Conservation (phyloP, 2,113 vertebrate species). For the Hoplias malabaricus region DNA sequence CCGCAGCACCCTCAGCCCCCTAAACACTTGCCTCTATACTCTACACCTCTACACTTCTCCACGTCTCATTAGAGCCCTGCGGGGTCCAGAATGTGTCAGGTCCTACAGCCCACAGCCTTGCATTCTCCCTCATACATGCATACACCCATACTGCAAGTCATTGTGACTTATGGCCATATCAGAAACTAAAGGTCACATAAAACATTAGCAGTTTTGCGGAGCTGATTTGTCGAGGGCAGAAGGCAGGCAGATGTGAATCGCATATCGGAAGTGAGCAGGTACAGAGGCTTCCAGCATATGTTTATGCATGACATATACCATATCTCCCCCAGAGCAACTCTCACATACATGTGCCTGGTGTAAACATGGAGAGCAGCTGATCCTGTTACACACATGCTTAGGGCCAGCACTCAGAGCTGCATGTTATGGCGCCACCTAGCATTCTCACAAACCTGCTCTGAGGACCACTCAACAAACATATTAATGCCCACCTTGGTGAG, state of each 20-base stretch:
- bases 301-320: neutral
- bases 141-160: neutral
- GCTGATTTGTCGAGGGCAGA: neutral
- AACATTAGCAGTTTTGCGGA: neutral
- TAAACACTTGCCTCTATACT: conserved; percentile 38
- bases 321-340: neutral
- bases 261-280: neutral
- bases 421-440: neutral
- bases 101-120: neutral
- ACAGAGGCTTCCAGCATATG: neutral
- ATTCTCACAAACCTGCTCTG: neutral
- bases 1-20: conserved; percentile 28
- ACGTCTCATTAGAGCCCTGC: conserved; percentile 21
- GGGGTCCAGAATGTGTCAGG: conserved; percentile 3
- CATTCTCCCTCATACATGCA: neutral
- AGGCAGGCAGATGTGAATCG: neutral
- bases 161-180: conserved; percentile 11
- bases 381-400: neutral
- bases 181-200: conserved; percentile 15
- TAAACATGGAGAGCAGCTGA: neutral
- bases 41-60: too few species aligned
- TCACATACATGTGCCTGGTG: neutral
- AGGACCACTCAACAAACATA: neutral
- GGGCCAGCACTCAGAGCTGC: neutral
- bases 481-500: neutral